These are phyloP conservation scores for Enoplosus armatus DNA, from an alignment of 2,797 vertebrate genomes.

Conservation along the genomic window DNA sequence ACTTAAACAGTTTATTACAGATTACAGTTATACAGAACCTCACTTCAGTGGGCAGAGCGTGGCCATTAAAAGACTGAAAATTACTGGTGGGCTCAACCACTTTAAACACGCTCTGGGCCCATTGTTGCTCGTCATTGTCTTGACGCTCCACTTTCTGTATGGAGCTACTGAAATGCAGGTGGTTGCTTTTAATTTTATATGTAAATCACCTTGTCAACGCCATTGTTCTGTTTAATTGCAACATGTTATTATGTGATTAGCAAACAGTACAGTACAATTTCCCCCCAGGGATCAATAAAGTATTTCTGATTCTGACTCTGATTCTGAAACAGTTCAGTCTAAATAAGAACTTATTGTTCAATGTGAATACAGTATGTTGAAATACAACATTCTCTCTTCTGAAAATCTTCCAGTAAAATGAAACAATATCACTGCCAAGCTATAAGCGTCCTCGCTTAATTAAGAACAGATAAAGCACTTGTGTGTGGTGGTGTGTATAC, in stretches of 20 bases:
- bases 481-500: not conserved
- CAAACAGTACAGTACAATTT: too few relatives aligned
- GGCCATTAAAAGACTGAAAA: not conserved
- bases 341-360: not conserved
- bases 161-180: not conserved
- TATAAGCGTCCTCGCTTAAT: not conserved
- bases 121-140: constrained; percentile 28
- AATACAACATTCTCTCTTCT: not conserved
- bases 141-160: not conserved
- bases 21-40: not conserved
- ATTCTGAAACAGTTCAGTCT: not conserved
- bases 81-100: not conserved
- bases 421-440: not conserved
- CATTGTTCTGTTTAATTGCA: constrained; percentile 34
- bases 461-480: constrained; percentile 1
- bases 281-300: too few relatives aligned
- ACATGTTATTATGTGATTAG: constrained; percentile 22
- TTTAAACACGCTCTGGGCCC: not conserved
- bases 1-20: not conserved
- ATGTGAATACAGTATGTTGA: not conserved
- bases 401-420: not conserved
- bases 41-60: not conserved
- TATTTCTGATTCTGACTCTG: too few relatives aligned
- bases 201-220: constrained; percentile 5
- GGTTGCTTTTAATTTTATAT: constrained; percentile 24